A percentile compares a stretch with the other conserved stretches of the same genome.
phyloP scores from a whole-genome alignment of 1,140 invertebrate species.

The Heliconius eleuchia region DNA sequence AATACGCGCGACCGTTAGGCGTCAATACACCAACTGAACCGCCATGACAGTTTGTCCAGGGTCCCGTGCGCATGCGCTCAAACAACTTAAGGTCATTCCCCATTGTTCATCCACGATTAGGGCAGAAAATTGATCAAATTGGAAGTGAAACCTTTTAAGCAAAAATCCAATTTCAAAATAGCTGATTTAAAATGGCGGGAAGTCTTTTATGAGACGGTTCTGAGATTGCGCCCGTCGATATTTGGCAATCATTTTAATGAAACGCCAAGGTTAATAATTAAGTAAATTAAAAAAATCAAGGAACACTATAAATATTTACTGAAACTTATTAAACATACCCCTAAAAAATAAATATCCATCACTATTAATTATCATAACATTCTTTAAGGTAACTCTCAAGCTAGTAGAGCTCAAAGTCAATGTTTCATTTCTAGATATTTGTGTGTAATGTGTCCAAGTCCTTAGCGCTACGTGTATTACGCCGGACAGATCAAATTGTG shows the following conservation, averaged over 20 bases:
- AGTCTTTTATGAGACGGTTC: slow-evolving; percentile 28
- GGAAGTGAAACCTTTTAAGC: slow-evolving; percentile 62
- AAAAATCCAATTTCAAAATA: slow-evolving; percentile 53
- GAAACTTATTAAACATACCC: no score
- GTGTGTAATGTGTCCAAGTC: slow-evolving; percentile 22
- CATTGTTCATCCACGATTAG: slow-evolving; percentile 68
- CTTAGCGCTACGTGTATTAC: slow-evolving; percentile 33
- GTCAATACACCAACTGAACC: slow-evolving; percentile 73
- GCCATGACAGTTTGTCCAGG: slow-evolving; percentile 73
- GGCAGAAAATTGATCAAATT: slow-evolving; percentile 67
- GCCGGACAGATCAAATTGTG: slow-evolving; percentile 40
- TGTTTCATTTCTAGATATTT: neutral
- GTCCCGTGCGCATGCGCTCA: slow-evolving; percentile 61
- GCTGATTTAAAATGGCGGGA: slow-evolving; percentile 46
- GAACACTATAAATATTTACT: neutral
- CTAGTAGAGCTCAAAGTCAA: neutral
- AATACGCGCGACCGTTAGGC: slow-evolving; percentile 51
- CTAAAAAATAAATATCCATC: no score
- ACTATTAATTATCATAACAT: neutral
- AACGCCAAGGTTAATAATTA: neutral
- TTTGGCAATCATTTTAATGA: slow-evolving; percentile 6
- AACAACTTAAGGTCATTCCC: slow-evolving; percentile 69
- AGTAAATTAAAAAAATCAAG: neutral
- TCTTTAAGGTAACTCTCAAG: neutral
- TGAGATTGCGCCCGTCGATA: slow-evolving; percentile 5